Percentiles rank a stretch among this genome's conserved stretches.
These are phyloP conservation scores for Salvator merianae DNA, from an alignment of 2,113 vertebrate species.

Conservation along the genomic window DNA sequence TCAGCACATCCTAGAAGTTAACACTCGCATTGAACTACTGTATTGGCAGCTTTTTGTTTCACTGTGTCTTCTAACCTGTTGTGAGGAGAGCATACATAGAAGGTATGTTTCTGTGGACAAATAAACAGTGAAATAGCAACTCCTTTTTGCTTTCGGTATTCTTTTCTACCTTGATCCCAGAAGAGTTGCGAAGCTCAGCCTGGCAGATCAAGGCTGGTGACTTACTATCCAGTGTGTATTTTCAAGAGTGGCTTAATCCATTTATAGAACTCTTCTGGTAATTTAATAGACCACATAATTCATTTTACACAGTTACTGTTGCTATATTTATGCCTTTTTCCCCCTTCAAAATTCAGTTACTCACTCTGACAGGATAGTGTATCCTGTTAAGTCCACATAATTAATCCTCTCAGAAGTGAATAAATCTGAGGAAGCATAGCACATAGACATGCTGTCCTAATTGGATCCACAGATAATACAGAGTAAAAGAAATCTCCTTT, in stretches of 20 bases:
- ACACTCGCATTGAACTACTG: background rate
- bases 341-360: background rate
- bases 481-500: too few relatives aligned
- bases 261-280: background rate
- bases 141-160: too few relatives aligned
- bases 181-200: background rate
- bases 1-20: too few relatives aligned
- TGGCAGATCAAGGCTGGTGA: background rate
- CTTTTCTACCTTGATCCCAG: background rate
- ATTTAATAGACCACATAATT: background rate
- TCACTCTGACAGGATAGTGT: too few relatives aligned
- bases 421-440: too few relatives aligned
- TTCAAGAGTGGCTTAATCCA: background rate
- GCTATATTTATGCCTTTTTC: background rate
- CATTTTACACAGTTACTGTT: constrained; percentile 5
- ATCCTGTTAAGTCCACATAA: too few relatives aligned
- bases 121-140: background rate
- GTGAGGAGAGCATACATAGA: background rate
- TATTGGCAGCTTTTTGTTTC: too few relatives aligned
- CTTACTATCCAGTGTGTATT: background rate
- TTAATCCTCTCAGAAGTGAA: too few relatives aligned
- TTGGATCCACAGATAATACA: too few relatives aligned
- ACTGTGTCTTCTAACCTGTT: background rate
- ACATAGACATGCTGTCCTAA: too few relatives aligned
- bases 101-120: background rate